A percentile compares a stretch with the other conserved stretches of the same genome.
These are phyloP conservation scores for Acholoe squamosa DNA, from an alignment of 2,888 invertebrate species.

Conservation along the genomic window DNA sequence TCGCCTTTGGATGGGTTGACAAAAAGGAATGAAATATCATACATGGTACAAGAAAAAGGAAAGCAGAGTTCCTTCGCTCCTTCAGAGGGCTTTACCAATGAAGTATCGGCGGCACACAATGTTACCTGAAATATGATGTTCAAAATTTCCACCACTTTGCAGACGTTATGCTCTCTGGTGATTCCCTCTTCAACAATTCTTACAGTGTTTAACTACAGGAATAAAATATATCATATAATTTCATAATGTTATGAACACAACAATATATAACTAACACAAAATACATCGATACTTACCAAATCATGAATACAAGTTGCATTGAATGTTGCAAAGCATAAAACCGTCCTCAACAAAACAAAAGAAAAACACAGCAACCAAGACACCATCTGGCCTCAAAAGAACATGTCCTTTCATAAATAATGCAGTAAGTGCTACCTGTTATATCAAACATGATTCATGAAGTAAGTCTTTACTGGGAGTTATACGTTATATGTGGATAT, in stretches of 20 bases:
- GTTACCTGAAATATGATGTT: too few species aligned
- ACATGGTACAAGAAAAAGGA: too few species aligned
- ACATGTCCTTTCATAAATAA: neutral
- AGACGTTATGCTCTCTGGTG: neutral
- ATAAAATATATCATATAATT: neutral
- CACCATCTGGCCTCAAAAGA: neutral
- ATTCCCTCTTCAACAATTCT: neutral
- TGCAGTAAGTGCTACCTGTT: neutral
- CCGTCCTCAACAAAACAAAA: neutral
- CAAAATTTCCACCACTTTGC: neutral
- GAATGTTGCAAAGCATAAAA: constrained; percentile 40
- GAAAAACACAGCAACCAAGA: neutral
- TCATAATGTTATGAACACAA: neutral
- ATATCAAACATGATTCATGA: neutral
- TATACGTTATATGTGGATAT: neutral
- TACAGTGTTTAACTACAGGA: neutral
- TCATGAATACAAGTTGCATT: constrained; percentile 33
- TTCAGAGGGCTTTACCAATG: too few species aligned
- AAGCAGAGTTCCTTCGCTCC: too few species aligned
- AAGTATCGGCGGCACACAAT: too few species aligned
- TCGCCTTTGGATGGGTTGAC: neutral
- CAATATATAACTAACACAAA: neutral
- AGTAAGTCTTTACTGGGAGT: neutral
- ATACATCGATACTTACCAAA: neutral
- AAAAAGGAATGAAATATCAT: neutral